Evolutionary conservation across 2,113 vertebrate species (phyloP), one percentile per base, ranked within the genome.

Genomic region (Planiliza haematocheilus): DNA sequence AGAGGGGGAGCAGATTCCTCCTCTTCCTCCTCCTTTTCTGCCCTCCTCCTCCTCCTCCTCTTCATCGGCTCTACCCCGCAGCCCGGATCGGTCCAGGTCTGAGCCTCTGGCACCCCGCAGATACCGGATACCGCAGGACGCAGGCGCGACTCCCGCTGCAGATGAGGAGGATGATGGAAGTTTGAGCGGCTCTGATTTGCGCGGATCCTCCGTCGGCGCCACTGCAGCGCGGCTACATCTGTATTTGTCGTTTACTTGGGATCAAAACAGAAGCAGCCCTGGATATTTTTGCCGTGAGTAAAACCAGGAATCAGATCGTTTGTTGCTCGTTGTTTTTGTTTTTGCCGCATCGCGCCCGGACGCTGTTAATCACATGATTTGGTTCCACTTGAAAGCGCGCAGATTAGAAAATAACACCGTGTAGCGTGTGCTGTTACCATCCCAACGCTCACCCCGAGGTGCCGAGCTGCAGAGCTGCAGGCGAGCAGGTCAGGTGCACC

Each of bases 221-320:
- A 9, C 58, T 55, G 63, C 73, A 42, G 10, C 46, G 16, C 58
- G 41, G 49, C 24, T 30, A 30, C 5, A 3, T 18, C 52, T 74
- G 46, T 43, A 16, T 20, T 46, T 30, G 14, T 34, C 64, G 48
- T 70, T 39, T 43, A 50, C 48, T 17, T 2, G 53, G 38, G 13
- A 70, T 17, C 14, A 8, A 16, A 41, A 1, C 70, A 8, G 21
- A 52, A 16, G 53, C 0, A 12, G 52, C n/a, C 79, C 43, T 64
- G 82, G 84, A 85, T 55, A 68, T 77, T 39, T 49, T 48, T 7
- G 4, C 38, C 70, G 89, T 91, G 79, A 91, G 89, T 89, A 86
- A 30, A 59, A 70, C 1, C 67, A 1, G n/a, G 50, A 11, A 17
- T 62, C n/a, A 43, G 24, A 30, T 30, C 24, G 24, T 30, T 30